Percentiles rank a stretch among this genome's conserved stretches.
phyloP scores from a whole-genome alignment of 2,797 vertebrate genomes.

The Carapus acus region DNA sequence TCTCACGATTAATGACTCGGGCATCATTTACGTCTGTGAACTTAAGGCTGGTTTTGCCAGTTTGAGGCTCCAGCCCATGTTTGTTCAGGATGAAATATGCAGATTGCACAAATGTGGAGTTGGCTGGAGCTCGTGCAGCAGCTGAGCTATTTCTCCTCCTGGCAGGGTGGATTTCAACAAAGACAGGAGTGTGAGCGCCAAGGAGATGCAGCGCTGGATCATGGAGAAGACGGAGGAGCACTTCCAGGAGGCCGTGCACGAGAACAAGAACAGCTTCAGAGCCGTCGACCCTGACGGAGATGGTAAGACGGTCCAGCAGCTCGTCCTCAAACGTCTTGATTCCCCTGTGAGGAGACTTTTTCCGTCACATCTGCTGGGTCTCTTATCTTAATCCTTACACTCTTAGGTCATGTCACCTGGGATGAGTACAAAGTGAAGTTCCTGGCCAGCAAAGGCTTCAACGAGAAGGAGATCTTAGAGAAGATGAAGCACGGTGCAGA shows the following conservation, averaged over 20 bases:
- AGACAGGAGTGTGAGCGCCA: conserved; percentile 84
- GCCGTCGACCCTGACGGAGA: conserved; percentile 92
- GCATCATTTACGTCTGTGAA: too few species aligned
- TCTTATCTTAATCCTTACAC: too few species aligned
- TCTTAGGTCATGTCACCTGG: conserved; percentile 86
- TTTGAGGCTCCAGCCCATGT: too few species aligned
- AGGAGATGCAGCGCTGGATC: conserved; percentile 97
- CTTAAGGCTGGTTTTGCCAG: too few species aligned
- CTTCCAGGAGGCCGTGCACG: conserved; percentile 87
- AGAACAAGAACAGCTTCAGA: conserved; percentile 88
- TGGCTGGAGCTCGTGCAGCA: background rate
- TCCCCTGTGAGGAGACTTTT: too few species aligned
- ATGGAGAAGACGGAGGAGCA: conserved; percentile 97
- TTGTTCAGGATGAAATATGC: conserved; percentile 2
- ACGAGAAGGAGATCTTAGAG: conserved; percentile 81
- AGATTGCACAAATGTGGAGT: background rate
- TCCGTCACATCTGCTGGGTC: too few species aligned
- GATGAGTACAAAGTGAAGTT: conserved; percentile 93
- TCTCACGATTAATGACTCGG: too few species aligned
- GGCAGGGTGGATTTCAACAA: conserved; percentile 85
- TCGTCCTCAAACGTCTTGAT: too few species aligned
- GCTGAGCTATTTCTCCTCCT: background rate
- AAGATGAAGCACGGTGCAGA: conserved; percentile 89
- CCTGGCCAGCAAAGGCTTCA: conserved; percentile 90
- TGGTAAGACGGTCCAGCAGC: too few species aligned